Conservation (phyloP, 2,113 vertebrate species). For the Zosterops pallidus region DNA sequence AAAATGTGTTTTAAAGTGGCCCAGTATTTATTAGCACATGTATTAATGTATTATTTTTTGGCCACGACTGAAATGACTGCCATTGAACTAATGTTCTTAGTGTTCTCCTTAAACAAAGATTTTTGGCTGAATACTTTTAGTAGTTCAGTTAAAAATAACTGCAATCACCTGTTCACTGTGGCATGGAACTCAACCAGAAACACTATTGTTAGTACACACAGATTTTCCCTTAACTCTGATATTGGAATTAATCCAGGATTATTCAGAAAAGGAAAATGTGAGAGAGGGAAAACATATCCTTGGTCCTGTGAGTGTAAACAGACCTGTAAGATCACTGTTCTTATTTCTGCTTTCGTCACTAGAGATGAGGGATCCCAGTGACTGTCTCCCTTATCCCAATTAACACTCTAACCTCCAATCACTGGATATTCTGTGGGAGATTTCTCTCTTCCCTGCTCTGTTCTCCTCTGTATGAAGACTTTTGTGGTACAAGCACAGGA, state of each 20-base stretch:
- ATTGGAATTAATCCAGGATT: not conserved
- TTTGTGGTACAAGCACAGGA: not conserved
- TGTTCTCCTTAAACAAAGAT: not conserved
- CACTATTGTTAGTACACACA: not conserved
- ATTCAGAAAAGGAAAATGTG: not conserved
- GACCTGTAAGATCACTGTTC: not conserved
- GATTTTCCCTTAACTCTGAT: not conserved
- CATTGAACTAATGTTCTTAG: not conserved
- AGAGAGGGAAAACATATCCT: not conserved
- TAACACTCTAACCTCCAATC: not conserved
- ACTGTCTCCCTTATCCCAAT: not conserved
- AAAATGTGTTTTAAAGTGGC: not conserved
- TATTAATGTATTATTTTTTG: not conserved
- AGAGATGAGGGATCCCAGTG: not conserved
- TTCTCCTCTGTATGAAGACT: not conserved
- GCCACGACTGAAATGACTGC: not conserved
- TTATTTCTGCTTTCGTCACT: rapidly evolving
- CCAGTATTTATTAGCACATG: not conserved
- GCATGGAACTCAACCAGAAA: not conserved
- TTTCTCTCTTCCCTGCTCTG: not conserved
- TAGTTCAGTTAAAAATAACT: slow-evolving; percentile 16
- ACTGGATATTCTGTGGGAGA: not conserved
- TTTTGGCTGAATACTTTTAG: not conserved
- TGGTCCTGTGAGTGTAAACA: not conserved
- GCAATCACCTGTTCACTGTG: not conserved